Conservation (phyloP, 2,888 invertebrate genomes). For the Oxycera nigricornis region DNA sequence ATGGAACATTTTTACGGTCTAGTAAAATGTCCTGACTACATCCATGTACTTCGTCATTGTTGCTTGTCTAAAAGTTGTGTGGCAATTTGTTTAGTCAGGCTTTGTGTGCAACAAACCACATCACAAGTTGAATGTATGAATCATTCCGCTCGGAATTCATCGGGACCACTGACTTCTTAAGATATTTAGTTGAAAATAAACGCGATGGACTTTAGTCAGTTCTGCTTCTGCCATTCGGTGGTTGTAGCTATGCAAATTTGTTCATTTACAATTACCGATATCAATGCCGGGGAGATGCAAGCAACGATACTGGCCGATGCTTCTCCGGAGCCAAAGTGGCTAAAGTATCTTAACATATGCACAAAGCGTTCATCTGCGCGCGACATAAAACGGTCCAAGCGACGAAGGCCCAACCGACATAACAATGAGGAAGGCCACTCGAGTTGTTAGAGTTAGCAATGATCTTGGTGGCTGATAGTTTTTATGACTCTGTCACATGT, state of each 20-base stretch:
- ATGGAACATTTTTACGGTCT: no score
- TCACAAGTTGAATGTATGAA: no score
- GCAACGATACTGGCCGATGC: not conserved
- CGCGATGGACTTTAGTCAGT: no score
- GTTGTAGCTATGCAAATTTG: conserved; percentile 50
- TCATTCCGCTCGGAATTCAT: not conserved
- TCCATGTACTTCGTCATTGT: no score
- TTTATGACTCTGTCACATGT: conserved; percentile 45
- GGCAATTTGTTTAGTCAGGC: no score
- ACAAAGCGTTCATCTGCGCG: conserved; percentile 40
- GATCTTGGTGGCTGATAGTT: conserved; percentile 45
- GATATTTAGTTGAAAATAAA: not conserved
- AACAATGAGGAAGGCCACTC: not conserved
- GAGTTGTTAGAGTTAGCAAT: conserved; percentile 34
- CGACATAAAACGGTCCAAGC: not conserved
- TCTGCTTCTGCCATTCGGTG: not conserved
- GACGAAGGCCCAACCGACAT: not conserved
- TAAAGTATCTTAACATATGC: conserved; percentile 38
- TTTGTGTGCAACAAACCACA: no score
- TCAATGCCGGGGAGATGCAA: conserved; percentile 15
- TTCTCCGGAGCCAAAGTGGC: not conserved
- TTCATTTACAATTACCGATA: conserved; percentile 49
- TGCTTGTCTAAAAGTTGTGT: no score
- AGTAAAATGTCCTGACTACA: no score
- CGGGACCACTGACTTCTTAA: not conserved